phyloP scores from a whole-genome alignment of 2,113 vertebrate genomes.

The Castor canadensis region DNA sequence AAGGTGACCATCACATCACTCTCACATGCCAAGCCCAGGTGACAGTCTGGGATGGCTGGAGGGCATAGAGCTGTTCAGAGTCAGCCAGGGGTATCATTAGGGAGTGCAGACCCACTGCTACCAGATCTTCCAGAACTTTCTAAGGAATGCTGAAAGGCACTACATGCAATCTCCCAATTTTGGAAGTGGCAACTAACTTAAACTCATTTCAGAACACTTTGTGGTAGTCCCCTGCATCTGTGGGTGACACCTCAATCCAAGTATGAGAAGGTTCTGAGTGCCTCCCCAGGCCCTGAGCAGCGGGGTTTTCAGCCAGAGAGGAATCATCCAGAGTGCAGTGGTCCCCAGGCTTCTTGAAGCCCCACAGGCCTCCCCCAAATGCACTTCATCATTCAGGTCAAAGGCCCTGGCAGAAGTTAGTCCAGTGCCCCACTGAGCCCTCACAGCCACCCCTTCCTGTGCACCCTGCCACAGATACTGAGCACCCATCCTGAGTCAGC shows the following conservation, averaged over 20 bases:
- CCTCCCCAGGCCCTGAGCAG: not conserved
- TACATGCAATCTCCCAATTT: not conserved
- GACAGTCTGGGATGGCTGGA: not conserved
- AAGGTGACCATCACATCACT: not conserved
- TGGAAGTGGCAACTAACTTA: not conserved
- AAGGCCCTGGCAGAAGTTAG: not conserved
- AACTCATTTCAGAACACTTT: not conserved
- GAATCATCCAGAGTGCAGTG: not conserved
- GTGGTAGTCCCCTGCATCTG: too few species aligned
- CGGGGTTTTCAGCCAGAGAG: not conserved
- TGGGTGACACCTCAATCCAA: accelerated
- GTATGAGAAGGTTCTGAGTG: not conserved
- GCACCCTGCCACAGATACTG: not conserved
- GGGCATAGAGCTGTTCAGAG: not conserved
- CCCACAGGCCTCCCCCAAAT: not conserved
- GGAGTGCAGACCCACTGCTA: accelerated
- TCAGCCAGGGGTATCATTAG: too few species aligned
- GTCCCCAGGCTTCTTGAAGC: not conserved
- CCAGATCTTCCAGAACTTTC: not conserved
- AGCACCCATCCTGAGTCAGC: not conserved
- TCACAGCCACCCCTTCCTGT: too few species aligned
- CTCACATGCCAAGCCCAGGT: not conserved
- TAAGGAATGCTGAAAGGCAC: not conserved
- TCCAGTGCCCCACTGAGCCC: not conserved
- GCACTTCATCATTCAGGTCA: not conserved